These are phyloP conservation scores for Synanceia verrucosa DNA, from an alignment of 2,797 vertebrate species.

Conservation along the genomic window DNA sequence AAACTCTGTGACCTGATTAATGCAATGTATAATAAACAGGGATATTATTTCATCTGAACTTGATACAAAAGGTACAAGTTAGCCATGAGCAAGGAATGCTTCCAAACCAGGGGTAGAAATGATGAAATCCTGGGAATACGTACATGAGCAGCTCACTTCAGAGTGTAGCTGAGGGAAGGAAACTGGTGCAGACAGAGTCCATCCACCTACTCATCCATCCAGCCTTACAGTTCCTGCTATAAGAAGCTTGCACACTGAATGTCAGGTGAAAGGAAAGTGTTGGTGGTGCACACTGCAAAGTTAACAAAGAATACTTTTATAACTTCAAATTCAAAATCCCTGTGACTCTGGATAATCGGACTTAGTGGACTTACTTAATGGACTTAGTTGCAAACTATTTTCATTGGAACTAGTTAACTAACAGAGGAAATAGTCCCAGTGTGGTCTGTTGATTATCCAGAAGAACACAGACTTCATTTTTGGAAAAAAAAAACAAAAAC, in stretches of 20 bases:
- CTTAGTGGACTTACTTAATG: too few species aligned
- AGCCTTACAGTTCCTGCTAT: neutral
- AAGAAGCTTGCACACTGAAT: neutral
- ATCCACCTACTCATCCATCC: constrained; percentile 24
- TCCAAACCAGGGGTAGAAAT: constrained; percentile 12
- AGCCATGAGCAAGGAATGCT: constrained; percentile 33
- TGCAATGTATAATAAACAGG: constrained; percentile 38
- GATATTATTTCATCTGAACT: constrained; percentile 26
- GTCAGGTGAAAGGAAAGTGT: constrained; percentile 9
- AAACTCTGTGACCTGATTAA: constrained; percentile 42
- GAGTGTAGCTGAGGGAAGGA: constrained; percentile 8
- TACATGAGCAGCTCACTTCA: constrained; percentile 24
- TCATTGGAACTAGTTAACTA: neutral
- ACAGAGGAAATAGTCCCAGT: neutral
- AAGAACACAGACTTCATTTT: neutral
- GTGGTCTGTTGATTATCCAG: neutral
- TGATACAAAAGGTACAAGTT: constrained; percentile 52
- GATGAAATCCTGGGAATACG: neutral
- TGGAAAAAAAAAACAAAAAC: too few species aligned
- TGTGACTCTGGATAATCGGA: neutral
- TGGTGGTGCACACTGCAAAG: neutral
- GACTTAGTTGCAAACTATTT: neutral
- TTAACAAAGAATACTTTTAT: neutral
- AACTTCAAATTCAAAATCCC: constrained; percentile 10
- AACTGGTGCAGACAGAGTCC: constrained; percentile 5